phyloP scores from a whole-genome alignment of 2,888 invertebrate species.

The Chymomyza procnemis region DNA sequence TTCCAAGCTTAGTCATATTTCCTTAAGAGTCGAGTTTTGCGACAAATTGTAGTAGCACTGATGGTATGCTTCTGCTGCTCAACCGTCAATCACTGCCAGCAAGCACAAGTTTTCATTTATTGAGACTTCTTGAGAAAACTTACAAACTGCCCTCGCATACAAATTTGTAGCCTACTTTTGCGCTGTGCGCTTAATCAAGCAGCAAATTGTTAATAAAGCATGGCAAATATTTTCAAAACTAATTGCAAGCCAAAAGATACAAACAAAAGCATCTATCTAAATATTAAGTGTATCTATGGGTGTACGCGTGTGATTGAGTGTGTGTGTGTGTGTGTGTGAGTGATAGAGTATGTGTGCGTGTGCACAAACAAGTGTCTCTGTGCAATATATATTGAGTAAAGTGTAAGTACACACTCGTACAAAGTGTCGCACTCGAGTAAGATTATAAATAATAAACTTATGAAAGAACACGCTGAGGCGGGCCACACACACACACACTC shows the following conservation, averaged over 20 bases:
- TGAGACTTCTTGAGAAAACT: no score
- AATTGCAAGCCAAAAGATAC: constrained; percentile 38
- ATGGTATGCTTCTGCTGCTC: no score
- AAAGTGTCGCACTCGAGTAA: constrained; percentile 58
- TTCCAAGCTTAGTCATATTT: no score
- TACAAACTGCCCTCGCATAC: constrained; percentile 15
- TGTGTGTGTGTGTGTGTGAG: not conserved
- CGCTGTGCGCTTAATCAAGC: constrained; percentile 2
- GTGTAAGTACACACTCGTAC: constrained; percentile 37
- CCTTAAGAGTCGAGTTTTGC: no score
- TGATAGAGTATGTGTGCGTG: constrained; percentile 11
- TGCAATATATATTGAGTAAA: constrained; percentile 1
- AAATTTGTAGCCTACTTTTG: constrained; percentile 38
- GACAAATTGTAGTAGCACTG: no score
- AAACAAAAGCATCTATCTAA: not conserved
- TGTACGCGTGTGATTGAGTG: constrained; percentile 10
- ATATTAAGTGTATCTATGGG: not conserved
- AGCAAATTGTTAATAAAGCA: constrained; percentile 61
- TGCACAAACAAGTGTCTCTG: constrained; percentile 8
- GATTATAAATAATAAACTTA: constrained; percentile 70
- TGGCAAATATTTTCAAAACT: constrained; percentile 52
- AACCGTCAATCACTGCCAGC: no score
- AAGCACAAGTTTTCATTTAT: no score
- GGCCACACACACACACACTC: not conserved
- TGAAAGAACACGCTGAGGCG: constrained; percentile 34